Evolutionary conservation across 2,797 vertebrate genomes (phyloP).

Genomic region (Micrastur ruficollis): DNA sequence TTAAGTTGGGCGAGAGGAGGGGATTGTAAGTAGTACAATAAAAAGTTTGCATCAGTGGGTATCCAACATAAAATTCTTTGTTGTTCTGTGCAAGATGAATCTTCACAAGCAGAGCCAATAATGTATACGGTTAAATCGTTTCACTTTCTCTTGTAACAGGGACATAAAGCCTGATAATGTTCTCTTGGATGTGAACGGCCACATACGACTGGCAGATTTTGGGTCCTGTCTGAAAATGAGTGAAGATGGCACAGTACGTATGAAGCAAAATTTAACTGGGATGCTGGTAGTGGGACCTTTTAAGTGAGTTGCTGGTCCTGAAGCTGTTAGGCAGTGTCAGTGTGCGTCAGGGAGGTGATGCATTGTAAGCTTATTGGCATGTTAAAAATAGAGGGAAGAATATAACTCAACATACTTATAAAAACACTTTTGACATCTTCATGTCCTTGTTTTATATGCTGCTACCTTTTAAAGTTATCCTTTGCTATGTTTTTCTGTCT

Average conservation of each 20-base stretch:
- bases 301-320: not conserved
- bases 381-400: not conserved
- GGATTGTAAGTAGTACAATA: not conserved
- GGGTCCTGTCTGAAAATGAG: constrained; percentile 96
- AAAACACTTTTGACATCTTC: not conserved
- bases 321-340: not conserved
- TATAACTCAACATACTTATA: not conserved
- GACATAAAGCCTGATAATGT: constrained; percentile 98
- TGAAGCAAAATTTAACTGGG: not conserved
- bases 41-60: not conserved
- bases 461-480: not conserved
- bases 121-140: not conserved
- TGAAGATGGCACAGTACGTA: constrained; percentile 93
- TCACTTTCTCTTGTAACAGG: constrained; percentile 65
- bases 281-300: not conserved
- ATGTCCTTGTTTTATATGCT: not conserved
- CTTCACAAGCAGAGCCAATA: not conserved
- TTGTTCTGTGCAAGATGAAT: not conserved
- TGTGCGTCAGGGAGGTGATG: not conserved
- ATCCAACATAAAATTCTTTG: not conserved
- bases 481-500: not conserved
- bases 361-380: not conserved
- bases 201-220: constrained; percentile 96
- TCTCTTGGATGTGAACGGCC: constrained; percentile 91
- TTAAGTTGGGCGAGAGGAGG: not conserved